These are phyloP conservation scores for Acrossocheilus fasciatus DNA, from an alignment of 2,797 vertebrate species.

Conservation along the genomic window DNA sequence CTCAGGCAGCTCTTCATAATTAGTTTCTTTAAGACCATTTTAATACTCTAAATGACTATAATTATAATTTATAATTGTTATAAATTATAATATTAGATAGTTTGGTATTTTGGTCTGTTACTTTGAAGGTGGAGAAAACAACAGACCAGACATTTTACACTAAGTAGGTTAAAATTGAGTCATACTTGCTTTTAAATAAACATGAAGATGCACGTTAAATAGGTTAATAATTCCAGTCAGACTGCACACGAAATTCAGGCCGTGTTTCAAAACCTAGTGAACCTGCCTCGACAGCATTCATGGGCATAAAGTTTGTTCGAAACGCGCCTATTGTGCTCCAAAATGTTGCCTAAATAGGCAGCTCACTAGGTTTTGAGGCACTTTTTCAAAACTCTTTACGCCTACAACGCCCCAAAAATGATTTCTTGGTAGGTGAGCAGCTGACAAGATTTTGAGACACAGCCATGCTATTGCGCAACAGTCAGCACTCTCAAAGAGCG, in stretches of 20 bases:
- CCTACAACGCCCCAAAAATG: neutral
- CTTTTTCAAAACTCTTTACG: neutral
- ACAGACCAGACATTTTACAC: neutral
- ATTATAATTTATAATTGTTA: too few species aligned
- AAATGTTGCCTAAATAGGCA: neutral
- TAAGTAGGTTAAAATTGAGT: neutral
- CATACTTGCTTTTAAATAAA: neutral
- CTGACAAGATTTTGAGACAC: neutral
- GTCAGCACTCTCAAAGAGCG: neutral
- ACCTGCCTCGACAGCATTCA: neutral
- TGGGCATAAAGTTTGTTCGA: neutral
- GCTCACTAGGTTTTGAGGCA: neutral
- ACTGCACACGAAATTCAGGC: neutral
- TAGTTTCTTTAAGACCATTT: neutral
- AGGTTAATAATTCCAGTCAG: neutral
- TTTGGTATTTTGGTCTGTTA: neutral
- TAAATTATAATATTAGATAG: neutral
- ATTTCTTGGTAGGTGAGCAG: neutral
- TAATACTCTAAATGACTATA: neutral
- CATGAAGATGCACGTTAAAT: neutral
- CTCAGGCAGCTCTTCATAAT: neutral
- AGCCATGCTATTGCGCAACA: slow-evolving; percentile 5
- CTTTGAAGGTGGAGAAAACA: neutral
- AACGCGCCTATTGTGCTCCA: neutral
- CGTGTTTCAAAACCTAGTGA: neutral